Base-by-base conservation (phyloP, 2,797 vertebrate species). In the Apogon hyalosoma region DNA sequence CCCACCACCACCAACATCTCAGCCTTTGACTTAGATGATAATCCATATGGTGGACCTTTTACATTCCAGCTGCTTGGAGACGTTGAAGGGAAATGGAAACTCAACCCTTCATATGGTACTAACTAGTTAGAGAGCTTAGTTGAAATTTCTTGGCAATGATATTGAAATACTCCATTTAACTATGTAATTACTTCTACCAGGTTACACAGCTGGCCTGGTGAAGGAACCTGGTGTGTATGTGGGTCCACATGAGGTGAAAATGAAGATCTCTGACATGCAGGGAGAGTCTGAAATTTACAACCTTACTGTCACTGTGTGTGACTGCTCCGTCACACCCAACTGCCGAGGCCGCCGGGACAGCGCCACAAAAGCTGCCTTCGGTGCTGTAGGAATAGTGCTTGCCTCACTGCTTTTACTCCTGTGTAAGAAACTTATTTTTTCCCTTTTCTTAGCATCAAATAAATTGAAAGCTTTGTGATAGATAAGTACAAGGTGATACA, bases 191-290 rank as follows among this genome's bases (percentile, higher is more conserved):
- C 60, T 47, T 41, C 48, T 47, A 28, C 10, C 53, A 91, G 89
- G 91, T 21, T 55, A 68, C 67, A 52, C 75, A 11, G 88, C 86
- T 24, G 84, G 86, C 15, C 74, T 93, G 78, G 80, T 91, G 70
- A 92, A 69, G 53, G 64, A 72, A 21, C 50, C 79, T 0, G 2
- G 4, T 1, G 79, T 90, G 24, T 63, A 33, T 36, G 1, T 61
- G 9, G 89, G 89, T 31, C 14, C 7, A 2, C 62, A 93, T 55
- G 84, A 43, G 3, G 10, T 93, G 12, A 11, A 60, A 13, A 13
- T 93, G 53, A 90, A 91, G 80, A 88, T 93, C 41, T 87, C 69
- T 0, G 90, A 90, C 84, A 46, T 65, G 49, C 87, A 94, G 73
- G 91, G 89, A 41, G 0, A 16, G 24, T 88, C 21, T 52, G 38